Percentiles rank a stretch among this genome's conserved stretches.
phyloP scores from a whole-genome alignment of 2,888 invertebrate genomes.

The Orchesella flavescens region DNA sequence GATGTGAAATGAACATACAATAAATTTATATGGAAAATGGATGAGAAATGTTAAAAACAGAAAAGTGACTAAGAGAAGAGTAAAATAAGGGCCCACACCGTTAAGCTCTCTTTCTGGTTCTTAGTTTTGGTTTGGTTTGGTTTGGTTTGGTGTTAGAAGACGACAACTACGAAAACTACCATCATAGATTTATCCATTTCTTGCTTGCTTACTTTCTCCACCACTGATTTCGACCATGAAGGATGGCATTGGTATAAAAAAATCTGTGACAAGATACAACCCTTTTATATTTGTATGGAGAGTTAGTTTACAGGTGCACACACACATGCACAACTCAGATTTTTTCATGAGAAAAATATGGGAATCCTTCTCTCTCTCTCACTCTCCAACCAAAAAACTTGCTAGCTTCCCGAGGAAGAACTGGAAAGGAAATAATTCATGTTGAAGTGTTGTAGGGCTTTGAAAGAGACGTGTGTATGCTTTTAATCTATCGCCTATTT shows the following conservation, averaged over 20 bases:
- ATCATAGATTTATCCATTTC: constrained; percentile 18
- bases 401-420: background rate
- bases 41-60: constrained; percentile 7
- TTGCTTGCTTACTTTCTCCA: constrained; percentile 29
- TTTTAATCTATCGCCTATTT: constrained; percentile 36
- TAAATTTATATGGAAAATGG: background rate
- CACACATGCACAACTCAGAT: background rate
- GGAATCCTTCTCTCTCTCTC: background rate
- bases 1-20: too few species aligned
- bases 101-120: constrained; percentile 2
- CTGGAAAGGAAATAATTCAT: constrained; percentile 26
- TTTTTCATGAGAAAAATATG: constrained; percentile 17
- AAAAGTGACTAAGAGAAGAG: background rate
- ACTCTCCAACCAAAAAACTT: too few species aligned
- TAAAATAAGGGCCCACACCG: background rate
- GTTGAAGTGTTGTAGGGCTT: constrained; percentile 18
- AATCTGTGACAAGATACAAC: constrained; percentile 22
- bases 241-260: constrained; percentile 24
- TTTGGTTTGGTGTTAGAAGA: too few species aligned
- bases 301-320: constrained; percentile 28
- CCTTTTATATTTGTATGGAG: constrained; percentile 11
- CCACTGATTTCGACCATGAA: constrained; percentile 21
- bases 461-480: constrained; percentile 23
- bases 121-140: background rate
- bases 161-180: background rate